phyloP scores from a whole-genome alignment of 2,797 vertebrate genomes.

The Takifugu ocellatus region DNA sequence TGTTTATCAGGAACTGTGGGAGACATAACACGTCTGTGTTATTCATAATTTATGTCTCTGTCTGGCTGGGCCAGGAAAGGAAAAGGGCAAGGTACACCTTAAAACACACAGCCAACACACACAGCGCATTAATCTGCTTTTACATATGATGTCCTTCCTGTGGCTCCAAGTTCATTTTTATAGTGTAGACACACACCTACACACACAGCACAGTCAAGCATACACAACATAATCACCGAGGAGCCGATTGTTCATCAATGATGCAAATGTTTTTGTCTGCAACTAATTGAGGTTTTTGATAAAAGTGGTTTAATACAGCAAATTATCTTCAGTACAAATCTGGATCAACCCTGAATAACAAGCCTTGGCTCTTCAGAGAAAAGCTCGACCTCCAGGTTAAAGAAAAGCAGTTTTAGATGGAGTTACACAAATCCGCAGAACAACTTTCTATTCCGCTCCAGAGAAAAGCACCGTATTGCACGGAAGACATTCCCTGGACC shows the following conservation, averaged over 20 bases:
- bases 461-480: neutral
- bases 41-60: slow-evolving; percentile 40
- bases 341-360: too few species aligned
- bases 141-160: too few species aligned
- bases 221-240: neutral
- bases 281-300: neutral
- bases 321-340: too few species aligned
- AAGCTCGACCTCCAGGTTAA: too few species aligned
- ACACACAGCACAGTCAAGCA: neutral
- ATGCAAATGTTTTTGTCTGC: slow-evolving; percentile 43
- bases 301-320: too few species aligned
- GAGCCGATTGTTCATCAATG: slow-evolving; percentile 26
- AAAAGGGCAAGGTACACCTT: neutral
- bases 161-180: too few species aligned
- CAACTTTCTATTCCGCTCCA: too few species aligned
- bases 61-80: slow-evolving; percentile 26
- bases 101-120: neutral
- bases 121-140: neutral
- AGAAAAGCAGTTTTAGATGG: too few species aligned
- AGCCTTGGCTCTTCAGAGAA: too few species aligned
- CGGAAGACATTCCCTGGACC: too few species aligned
- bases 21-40: slow-evolving; percentile 20
- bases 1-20: slow-evolving; percentile 8
- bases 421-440: too few species aligned
- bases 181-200: neutral